Evolutionary conservation across 2,113 vertebrate species (phyloP).

Genomic region (Sinocyclocheilus rhinocerous): DNA sequence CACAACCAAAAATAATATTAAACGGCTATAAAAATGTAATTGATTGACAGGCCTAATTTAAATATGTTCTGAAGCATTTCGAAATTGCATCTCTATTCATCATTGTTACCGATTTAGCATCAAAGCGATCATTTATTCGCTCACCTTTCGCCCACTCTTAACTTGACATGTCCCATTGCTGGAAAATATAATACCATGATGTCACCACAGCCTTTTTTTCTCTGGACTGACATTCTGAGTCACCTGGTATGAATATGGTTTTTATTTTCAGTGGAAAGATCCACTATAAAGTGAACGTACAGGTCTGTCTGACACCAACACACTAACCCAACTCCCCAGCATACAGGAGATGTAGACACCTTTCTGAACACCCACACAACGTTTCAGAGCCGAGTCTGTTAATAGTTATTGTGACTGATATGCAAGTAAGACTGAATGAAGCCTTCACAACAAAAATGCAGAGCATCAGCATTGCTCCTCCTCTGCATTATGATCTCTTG

Average conservation of each 20-base stretch:
- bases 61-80: neutral
- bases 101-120: neutral
- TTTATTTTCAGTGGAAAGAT: constrained; percentile 52
- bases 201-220: too few relatives aligned
- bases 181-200: constrained; percentile 44
- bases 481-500: constrained; percentile 2
- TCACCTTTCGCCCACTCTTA: constrained; percentile 43
- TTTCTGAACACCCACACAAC: constrained; percentile 28
- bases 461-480: neutral
- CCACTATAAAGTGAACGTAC: constrained; percentile 17
- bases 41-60: neutral
- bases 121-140: neutral
- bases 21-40: too few relatives aligned
- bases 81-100: neutral
- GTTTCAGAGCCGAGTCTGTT: neutral
- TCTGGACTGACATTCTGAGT: too few relatives aligned
- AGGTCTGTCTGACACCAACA: constrained; percentile 43
- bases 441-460: constrained; percentile 3
- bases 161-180: constrained; percentile 19
- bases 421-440: constrained; percentile 15
- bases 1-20: neutral
- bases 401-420: neutral
- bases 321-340: neutral
- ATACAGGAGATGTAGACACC: neutral
- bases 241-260: constrained; percentile 19